A percentile compares a stretch with the other conserved stretches of the same genome.
These are phyloP conservation scores for Leucoraja ocellata DNA, from an alignment of 2,797 vertebrate species.

Conservation along the genomic window DNA sequence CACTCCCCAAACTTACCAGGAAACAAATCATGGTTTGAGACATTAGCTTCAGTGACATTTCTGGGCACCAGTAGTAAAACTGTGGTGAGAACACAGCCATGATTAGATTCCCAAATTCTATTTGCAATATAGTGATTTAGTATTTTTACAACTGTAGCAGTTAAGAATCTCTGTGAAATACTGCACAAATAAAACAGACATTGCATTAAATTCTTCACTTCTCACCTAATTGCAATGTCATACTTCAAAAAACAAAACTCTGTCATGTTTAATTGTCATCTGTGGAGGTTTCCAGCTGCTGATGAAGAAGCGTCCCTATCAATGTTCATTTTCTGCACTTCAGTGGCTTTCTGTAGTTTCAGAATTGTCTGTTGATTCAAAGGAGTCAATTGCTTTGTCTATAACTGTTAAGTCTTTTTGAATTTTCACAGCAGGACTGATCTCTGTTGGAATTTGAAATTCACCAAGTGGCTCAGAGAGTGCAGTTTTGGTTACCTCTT, in stretches of 20 bases:
- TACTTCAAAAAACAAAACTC: not conserved
- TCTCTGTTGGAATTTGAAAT: not conserved
- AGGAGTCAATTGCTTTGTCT: not conserved
- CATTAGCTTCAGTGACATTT: not conserved
- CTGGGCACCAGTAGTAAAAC: not conserved
- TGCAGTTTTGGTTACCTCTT: not conserved
- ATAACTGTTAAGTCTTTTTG: not conserved
- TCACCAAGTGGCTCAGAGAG: not conserved
- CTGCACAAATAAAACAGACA: not conserved
- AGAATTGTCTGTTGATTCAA: not conserved
- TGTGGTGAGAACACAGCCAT: not conserved
- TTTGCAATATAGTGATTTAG: not conserved
- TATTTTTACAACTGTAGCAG: not conserved
- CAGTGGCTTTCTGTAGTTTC: not conserved
- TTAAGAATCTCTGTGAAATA: not conserved
- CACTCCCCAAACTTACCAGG: no score
- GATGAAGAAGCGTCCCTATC: not conserved
- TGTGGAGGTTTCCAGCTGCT: not conserved
- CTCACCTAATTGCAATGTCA: not conserved
- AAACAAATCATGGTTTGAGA: no score
- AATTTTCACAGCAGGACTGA: not conserved
- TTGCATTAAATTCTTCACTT: not conserved
- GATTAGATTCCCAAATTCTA: not conserved
- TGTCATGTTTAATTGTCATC: not conserved
- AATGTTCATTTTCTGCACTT: not conserved